Evolutionary conservation across 1,140 invertebrate species (phyloP), one percentile per base, ranked within the genome.

Genomic region (Plutomurus gul): DNA sequence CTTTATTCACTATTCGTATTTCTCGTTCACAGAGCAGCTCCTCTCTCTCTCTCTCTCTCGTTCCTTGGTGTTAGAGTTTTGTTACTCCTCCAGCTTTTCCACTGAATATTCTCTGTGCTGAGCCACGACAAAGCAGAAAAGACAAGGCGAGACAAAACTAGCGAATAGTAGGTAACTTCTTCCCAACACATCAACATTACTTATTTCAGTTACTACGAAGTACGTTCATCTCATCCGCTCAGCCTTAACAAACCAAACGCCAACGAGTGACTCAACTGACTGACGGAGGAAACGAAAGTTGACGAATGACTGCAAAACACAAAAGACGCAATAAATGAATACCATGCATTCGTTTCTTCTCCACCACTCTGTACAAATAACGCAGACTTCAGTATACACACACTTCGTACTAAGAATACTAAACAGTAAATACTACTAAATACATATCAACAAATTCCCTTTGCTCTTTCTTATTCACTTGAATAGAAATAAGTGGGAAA

Each of bases 221-320:
- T 30, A 65, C 56, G 56, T 30, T 65, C 56, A 33, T 65, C 56
- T 65, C 56, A 36, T 36, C 56, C 27, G 56, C 56, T 65, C 56
- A 65, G 56, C 56, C 56, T 56, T 65, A 65, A 65, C 56, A 65
- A 65, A 65, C 56, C 56, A 65, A 65, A 65, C 56, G 27, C 56
- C 56, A 65, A 36, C 70, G 18, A 71, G 39, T 46, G 70, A 72
- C 70, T 40, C 70, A 72, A 40, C 70, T 46, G 70, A 72, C n/a
- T 72, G 70, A 72, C 70, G 40, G 70, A 72, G 70, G 70, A 72
- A 72, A 72, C 70, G 70, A 72, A 72, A 72, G 70, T 72, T 72
- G 70, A 72, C 70, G 70, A 72, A 72, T 72, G 70, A 43, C 39
- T 72, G 70, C 70, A 72, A 72, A 72, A 72, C 70, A 72, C 70